Evolutionary conservation across 2,888 invertebrate genomes (phyloP).

Genomic region (Gryllus longicercus): DNA sequence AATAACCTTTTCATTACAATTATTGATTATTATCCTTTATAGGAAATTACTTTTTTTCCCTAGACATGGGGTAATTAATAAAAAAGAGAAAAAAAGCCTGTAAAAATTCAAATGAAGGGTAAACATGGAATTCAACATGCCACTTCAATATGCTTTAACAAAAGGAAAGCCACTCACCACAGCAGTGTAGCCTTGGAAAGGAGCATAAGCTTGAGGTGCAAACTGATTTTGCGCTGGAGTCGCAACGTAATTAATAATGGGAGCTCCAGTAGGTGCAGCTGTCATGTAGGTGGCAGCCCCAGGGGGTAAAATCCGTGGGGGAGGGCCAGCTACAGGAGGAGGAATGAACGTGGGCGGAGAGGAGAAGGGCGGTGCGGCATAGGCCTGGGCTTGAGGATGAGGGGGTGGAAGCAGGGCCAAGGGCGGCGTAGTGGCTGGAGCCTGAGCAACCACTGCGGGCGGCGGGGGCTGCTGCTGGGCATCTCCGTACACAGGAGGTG

Average conservation of each 20-base stretch:
- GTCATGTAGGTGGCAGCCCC: conserved; percentile 29
- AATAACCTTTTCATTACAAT: too few species aligned
- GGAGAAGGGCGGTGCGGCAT: conserved; percentile 32
- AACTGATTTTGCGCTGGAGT: conserved; percentile 39
- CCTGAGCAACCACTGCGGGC: conserved; percentile 25
- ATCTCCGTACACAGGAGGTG: conserved; percentile 30
- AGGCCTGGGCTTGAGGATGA: conserved; percentile 30
- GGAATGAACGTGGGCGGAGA: conserved; percentile 31
- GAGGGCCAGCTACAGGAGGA: conserved; percentile 29
- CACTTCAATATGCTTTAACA: too few species aligned
- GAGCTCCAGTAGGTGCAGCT: conserved; percentile 42
- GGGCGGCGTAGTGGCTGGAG: conserved; percentile 31
- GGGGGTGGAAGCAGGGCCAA: conserved; percentile 26
- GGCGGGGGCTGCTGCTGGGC: conserved; percentile 22
- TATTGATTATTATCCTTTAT: too few species aligned
- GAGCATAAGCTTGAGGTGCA: conserved; percentile 32
- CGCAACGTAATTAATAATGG: conserved; percentile 50
- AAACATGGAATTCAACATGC: too few species aligned
- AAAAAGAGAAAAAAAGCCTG: too few species aligned
- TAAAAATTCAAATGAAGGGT: too few species aligned
- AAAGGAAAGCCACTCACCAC: conserved; percentile 33
- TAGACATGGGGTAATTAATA: too few species aligned
- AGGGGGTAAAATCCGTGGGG: conserved; percentile 34
- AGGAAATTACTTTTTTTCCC: too few species aligned
- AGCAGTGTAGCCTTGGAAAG: conserved; percentile 35